Base-by-base conservation (phyloP, 2,113 vertebrate species). In the Tetrax tetrax region DNA sequence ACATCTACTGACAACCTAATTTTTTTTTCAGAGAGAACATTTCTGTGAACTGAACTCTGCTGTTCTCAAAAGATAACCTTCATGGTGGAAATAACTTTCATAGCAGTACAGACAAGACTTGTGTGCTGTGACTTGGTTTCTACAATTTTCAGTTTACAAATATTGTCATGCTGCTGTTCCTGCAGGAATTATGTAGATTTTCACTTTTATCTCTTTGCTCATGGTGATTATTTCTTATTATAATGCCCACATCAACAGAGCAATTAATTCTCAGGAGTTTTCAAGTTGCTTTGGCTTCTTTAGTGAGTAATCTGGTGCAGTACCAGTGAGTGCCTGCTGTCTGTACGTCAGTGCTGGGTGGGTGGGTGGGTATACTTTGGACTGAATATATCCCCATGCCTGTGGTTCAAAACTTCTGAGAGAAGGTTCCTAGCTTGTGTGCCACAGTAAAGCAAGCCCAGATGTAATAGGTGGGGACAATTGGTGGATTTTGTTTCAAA, bases 101-200 rank as follows among this genome's bases (percentile, higher is more conserved):
- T 27, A 29, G 31, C 10, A 56, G 71, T 31, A 41, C 37, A 71
- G 71, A 60, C 11, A 48, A 80, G 37, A 71, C 22, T 75, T 83
- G 64, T 84, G 71, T 64, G 59, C 78, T 96, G 41, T 75, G 66
- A 68, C 22, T 69, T 61, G 12, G 68, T 86, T 90, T 63, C 61
- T 74, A 41, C 28, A 69, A 2, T 50, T 71, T 83, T 68, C 38
- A 51, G 35, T 84, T 84, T 54, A 14, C 11, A 24, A 20, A 2
- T 17, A 24, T 13, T 82, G 43, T 37, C 20, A 4, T 50, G 37
- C 56, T 87, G 35, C 12, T 68, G 43, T 79, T 54, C 23, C 43
- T 4, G 2, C 93, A 97, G 83, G 92, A 92, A 85, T 83, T 85
- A 85, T 90, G 7, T 76, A 90, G 74, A 81, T 97, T 90, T 97